Evolutionary conservation across 2,888 invertebrate species (phyloP).

Genomic region (Candidula unifasciata): DNA sequence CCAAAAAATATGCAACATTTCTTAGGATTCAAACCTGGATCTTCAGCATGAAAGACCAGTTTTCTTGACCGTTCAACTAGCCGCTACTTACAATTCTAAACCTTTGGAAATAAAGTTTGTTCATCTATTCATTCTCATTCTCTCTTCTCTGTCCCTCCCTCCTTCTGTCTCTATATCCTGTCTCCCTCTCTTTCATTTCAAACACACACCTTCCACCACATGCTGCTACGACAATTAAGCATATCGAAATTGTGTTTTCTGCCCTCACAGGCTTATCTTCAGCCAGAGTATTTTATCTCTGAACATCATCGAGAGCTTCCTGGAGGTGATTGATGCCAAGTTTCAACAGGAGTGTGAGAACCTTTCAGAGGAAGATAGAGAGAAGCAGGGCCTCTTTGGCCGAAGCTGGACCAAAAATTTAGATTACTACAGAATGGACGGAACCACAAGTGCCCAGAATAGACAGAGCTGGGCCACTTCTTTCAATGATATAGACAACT

Average conservation of each 20-base stretch:
- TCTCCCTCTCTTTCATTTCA: neutral
- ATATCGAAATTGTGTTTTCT: neutral
- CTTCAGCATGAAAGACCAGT: no score
- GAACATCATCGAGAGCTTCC: constrained; percentile 94
- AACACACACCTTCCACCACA: neutral
- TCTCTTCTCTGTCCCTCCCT: no score
- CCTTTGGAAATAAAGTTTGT: no score
- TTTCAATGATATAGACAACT: constrained; percentile 91
- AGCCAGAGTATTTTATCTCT: constrained; percentile 96
- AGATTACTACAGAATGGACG: constrained; percentile 85
- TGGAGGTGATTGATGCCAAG: constrained; percentile 79
- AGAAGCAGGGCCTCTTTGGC: constrained; percentile 59
- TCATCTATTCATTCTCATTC: neutral
- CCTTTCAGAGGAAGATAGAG: constrained; percentile 28
- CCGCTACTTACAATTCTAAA: no score
- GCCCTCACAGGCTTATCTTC: constrained; percentile 87
- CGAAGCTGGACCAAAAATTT: constrained; percentile 74
- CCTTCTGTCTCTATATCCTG: no score
- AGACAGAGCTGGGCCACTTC: constrained; percentile 90
- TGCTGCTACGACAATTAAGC: neutral
- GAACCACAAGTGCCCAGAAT: constrained; percentile 90
- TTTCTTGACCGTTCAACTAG: no score
- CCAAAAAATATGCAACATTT: no score
- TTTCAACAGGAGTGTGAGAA: constrained; percentile 69
- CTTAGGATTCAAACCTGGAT: no score